Conservation (phyloP, 2,797 vertebrate species). For the Pygocentrus nattereri region DNA sequence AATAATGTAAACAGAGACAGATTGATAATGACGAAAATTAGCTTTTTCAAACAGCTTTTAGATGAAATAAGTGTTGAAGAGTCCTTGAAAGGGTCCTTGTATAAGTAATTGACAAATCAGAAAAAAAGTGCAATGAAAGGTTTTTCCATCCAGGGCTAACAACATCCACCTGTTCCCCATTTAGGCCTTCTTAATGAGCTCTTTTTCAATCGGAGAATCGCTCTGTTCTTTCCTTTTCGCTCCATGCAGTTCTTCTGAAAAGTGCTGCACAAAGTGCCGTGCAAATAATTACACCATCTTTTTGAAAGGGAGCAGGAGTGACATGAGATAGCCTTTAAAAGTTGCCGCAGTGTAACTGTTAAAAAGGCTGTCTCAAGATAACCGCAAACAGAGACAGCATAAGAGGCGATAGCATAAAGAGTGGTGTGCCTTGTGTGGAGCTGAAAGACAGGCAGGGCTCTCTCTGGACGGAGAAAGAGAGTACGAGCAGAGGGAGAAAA, state of each 20-base stretch:
- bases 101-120: conserved; percentile 5
- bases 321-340: conserved; percentile 18
- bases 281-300: conserved; percentile 5
- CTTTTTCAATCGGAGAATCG: background rate
- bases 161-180: conserved; percentile 25
- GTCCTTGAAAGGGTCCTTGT: conserved; percentile 24
- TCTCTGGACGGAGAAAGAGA: conserved; percentile 57
- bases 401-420: conserved; percentile 61
- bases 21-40: conserved; percentile 20
- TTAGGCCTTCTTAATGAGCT: background rate
- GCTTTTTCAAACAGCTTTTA: conserved; percentile 2
- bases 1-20: conserved; percentile 25
- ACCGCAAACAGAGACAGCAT: conserved; percentile 59
- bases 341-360: conserved; percentile 45
- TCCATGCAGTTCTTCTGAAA: background rate
- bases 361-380: conserved; percentile 59
- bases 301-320: background rate
- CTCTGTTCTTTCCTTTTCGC: background rate
- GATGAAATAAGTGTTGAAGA: conserved; percentile 8
- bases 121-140: background rate
- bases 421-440: conserved; percentile 66
- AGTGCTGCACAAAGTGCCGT: background rate
- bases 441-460: conserved; percentile 63
- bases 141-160: background rate
- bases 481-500: background rate